Evolutionary conservation across 2,797 vertebrate species (phyloP).

Genomic region (Characodon lateralis): DNA sequence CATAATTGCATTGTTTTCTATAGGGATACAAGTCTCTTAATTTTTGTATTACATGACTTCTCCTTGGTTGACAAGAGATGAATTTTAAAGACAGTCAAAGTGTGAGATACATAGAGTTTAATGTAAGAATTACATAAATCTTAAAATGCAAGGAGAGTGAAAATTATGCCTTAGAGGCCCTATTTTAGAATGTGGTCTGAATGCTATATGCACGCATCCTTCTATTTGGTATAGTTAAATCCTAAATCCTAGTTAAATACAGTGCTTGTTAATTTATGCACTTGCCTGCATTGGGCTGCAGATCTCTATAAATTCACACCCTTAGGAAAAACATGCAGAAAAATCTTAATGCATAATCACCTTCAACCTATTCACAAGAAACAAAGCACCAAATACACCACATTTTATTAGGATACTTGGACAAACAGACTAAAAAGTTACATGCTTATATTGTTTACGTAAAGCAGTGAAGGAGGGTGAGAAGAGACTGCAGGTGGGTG

Average conservation of each 20-base stretch:
- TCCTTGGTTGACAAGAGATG: background rate
- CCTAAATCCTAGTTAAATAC: background rate
- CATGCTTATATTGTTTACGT: constrained; percentile 10
- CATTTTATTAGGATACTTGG: background rate
- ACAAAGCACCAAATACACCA: background rate
- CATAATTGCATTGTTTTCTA: constrained; percentile 1
- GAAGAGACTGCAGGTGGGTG: background rate
- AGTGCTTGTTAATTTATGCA: background rate
- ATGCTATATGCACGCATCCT: background rate
- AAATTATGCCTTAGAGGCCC: background rate
- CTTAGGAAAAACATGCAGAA: background rate
- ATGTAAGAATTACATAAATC: background rate
- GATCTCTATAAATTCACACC: background rate
- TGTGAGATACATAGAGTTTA: background rate
- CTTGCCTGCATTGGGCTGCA: background rate
- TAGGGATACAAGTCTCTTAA: background rate
- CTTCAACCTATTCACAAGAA: background rate
- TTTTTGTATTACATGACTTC: background rate
- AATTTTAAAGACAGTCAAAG: background rate
- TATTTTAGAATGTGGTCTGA: background rate
- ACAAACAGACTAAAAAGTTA: background rate
- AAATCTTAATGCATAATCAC: background rate
- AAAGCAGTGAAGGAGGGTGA: background rate
- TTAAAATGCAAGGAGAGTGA: background rate
- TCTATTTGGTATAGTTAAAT: background rate